phyloP scores from a whole-genome alignment of 1,140 invertebrate genomes.

The Drosophila sp. region DNA sequence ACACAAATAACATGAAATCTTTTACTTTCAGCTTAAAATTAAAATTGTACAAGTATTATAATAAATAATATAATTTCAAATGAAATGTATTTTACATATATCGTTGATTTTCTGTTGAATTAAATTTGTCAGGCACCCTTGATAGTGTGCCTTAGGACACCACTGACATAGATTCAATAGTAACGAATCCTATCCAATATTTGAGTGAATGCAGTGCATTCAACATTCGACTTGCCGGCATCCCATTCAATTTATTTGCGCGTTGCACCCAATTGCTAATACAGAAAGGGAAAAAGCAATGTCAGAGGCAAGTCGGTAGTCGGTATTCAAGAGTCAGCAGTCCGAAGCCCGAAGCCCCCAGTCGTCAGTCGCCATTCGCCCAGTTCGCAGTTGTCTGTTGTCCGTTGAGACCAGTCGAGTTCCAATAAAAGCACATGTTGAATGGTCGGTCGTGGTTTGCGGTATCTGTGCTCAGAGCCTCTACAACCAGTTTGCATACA shows the following conservation, averaged over 20 bases:
- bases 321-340: conserved; percentile 15
- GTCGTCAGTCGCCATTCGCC: neutral
- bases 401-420: conserved; percentile 9
- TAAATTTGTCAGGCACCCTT: too few species aligned
- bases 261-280: conserved; percentile 69
- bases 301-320: conserved; percentile 20
- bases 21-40: too few species aligned
- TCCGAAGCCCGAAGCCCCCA: neutral
- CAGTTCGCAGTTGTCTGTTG: conserved; percentile 20
- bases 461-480: conserved; percentile 44
- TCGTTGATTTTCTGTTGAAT: too few species aligned
- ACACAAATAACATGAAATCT: too few species aligned
- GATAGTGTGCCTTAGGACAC: too few species aligned
- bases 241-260: conserved; percentile 21
- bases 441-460: conserved; percentile 20
- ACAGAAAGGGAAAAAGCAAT: conserved; percentile 32
- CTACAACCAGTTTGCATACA: conserved; percentile 73
- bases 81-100: too few species aligned
- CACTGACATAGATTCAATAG: too few species aligned
- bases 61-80: too few species aligned
- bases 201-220: conserved; percentile 18
- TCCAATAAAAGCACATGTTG: conserved; percentile 48
- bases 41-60: too few species aligned
- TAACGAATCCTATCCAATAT: too few species aligned
- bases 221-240: neutral